These are phyloP conservation scores for Ligdia adustata DNA, from an alignment of 2,888 invertebrate genomes.

Conservation along the genomic window DNA sequence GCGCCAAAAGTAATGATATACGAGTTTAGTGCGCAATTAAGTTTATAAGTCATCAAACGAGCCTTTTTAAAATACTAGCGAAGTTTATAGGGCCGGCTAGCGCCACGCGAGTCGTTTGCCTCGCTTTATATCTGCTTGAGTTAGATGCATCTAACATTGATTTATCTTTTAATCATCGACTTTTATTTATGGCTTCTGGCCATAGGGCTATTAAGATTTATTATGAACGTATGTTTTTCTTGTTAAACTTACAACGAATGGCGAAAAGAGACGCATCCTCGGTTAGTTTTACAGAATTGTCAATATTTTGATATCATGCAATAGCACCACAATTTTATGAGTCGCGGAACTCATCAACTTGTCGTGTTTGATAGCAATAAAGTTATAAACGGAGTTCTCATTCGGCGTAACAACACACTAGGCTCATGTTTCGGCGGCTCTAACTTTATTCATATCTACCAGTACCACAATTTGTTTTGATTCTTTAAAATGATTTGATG, in stretches of 20 bases:
- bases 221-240: constrained; percentile 26
- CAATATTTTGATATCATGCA: constrained; percentile 50
- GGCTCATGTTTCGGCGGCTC: constrained; percentile 36
- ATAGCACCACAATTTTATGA: constrained; percentile 36
- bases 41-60: constrained; percentile 1
- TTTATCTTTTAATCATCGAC: constrained; percentile 37
- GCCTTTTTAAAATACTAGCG: constrained; percentile 22
- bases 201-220: constrained; percentile 26
- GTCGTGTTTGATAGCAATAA: constrained; percentile 61
- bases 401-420: constrained; percentile 42
- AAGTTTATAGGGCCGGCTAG: constrained; percentile 29
- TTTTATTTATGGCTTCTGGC: constrained; percentile 32
- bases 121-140: constrained; percentile 35
- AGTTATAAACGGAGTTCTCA: constrained; percentile 54
- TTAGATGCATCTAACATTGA: constrained; percentile 37
- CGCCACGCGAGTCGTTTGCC: constrained; percentile 35
- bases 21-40: constrained; percentile 4
- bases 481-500: constrained; percentile 5
- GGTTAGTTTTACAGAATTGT: constrained; percentile 37
- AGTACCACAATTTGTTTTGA: constrained; percentile 10
- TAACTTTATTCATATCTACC: constrained; percentile 26
- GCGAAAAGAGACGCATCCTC: constrained; percentile 27
- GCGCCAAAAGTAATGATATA: constrained; percentile 26
- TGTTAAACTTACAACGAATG: constrained; percentile 19
- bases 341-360: constrained; percentile 49